Base-by-base conservation (phyloP, 2,113 vertebrate genomes). In the Echinops telfairi region DNA sequence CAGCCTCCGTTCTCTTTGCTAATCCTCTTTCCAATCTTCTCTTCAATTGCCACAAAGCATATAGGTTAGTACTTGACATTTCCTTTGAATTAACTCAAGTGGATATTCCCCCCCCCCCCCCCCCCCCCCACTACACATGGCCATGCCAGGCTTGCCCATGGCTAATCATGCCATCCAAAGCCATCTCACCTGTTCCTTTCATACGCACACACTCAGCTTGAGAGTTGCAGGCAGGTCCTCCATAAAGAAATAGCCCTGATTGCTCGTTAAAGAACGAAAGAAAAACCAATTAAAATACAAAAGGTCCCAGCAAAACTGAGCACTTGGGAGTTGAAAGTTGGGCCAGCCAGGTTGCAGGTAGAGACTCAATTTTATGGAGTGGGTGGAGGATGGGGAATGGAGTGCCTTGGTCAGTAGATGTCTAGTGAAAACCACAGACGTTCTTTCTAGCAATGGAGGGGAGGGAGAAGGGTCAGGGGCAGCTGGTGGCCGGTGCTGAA, bases 61-160 rank as follows among this genome's bases (percentile, higher is more conserved):
- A 40, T 11, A 86, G 91, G 29, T 33, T 68, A 88, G 90, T 9
- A 73, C 94, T 94, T 96, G 96, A 95, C 95, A 96, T 96, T 97
- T 92, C 79, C 75, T 96, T 93, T 88, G 93, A 96, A 94, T 96
- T 91, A 93, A 77, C 84, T 91, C 95, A 96, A 97, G 94, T 96
- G 95, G 91, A 70, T 91, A 88, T 91, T 88, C 40, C 3, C 40
- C 40, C 40, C 40, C 40, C 40, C 40, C 40, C 3, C 40, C 40
- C 40, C 40, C 79, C 71, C 40, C 88, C 64, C n/a, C 79, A 53
- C 47, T 14, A 68, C 47, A 53, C 81, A 88, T 57, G 82, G 68
- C 58, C 62, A 68, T 73, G 91, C 90, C 82, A 43, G 57, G 76
- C 76, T 79, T 93, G 71, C 91, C 66, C 47, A 38, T 14, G 23